These are phyloP conservation scores for Congeria kusceri DNA, from an alignment of 2,888 invertebrate genomes.

Conservation along the genomic window DNA sequence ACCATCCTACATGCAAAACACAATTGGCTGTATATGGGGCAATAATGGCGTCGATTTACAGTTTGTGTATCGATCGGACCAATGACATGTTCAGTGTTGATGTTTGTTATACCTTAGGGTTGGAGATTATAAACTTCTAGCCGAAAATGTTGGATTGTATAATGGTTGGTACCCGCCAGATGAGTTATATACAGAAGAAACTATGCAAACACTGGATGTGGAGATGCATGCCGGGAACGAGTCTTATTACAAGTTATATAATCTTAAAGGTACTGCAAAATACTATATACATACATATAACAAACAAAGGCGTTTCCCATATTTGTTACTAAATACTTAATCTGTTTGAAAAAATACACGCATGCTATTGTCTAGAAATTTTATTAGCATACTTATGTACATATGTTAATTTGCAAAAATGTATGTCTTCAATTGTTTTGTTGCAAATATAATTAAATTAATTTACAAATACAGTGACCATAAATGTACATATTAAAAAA, in stretches of 20 bases:
- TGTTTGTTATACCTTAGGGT: slow-evolving; percentile 26
- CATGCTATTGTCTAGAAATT: not conserved
- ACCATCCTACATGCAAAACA: no score
- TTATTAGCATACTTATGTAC: not conserved
- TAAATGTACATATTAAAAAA: no score
- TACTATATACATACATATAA: no score
- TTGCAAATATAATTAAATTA: no score
- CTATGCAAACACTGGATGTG: slow-evolving; percentile 21
- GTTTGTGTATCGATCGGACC: no score
- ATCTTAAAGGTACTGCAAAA: slow-evolving; percentile 44
- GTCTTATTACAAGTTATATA: slow-evolving; percentile 50
- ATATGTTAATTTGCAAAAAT: not conserved
- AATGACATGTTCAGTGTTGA: not conserved
- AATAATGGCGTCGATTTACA: no score
- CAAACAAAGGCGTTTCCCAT: no score
- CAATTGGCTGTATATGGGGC: no score
- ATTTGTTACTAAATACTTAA: no score
- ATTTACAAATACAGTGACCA: no score
- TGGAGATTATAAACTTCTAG: slow-evolving; percentile 85
- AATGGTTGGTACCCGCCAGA: slow-evolving; percentile 76
- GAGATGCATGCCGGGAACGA: slow-evolving; percentile 35
- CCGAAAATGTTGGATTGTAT: slow-evolving; percentile 80
- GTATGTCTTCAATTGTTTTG: no score
- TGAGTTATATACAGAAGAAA: slow-evolving; percentile 27
- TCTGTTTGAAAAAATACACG: no score